Base-by-base conservation (phyloP, 2,888 invertebrate species). In the Cantharis rustica region DNA sequence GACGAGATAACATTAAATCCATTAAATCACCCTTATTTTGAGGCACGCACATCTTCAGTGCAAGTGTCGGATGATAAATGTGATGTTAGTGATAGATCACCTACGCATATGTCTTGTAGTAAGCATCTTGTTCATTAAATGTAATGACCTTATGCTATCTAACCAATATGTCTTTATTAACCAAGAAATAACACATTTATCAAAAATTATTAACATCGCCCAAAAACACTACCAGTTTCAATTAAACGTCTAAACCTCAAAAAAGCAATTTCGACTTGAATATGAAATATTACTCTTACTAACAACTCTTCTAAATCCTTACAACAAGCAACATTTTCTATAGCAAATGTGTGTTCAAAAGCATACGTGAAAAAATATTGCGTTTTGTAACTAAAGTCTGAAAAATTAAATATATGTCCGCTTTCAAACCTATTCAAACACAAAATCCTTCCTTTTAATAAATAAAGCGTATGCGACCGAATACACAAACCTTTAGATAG, bases 111-210 rank as follows among this genome's bases (percentile, higher is more conserved):
- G 82, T 81, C 81, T 81, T 79, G 75, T 73, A 75, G 80, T 78
- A 74, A 80, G 82, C 82, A 80, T 82, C 82, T 82, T 83, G 83
- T 84, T 84, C 83, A 84, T 84, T 84, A 84, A 74, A 74, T 31
- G 69, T 80, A 81, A 82, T 80, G 80, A 81, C 76, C 80, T 79
- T 74, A 75, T 76, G 78, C 77, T 80, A 61, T 73, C 68, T 27
- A 73, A 69, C 69, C 73, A 73, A 69, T 73, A 72, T 72, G 72
- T 72, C 72, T 72, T 66, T 64, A 72, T 66, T 72, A 71, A 71
- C 71, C 62, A 71, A 71, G 71, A 71, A 63, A 63, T 63, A 71
- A 63, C 71, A 71, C 71, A 71, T 71, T 47, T 47, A 47, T 47
- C 47, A 47, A 47, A 47, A 47, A 47, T 47, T 47, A 47, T 47